Conservation (phyloP, 2,113 vertebrate genomes). For the Embiotoca jacksoni region DNA sequence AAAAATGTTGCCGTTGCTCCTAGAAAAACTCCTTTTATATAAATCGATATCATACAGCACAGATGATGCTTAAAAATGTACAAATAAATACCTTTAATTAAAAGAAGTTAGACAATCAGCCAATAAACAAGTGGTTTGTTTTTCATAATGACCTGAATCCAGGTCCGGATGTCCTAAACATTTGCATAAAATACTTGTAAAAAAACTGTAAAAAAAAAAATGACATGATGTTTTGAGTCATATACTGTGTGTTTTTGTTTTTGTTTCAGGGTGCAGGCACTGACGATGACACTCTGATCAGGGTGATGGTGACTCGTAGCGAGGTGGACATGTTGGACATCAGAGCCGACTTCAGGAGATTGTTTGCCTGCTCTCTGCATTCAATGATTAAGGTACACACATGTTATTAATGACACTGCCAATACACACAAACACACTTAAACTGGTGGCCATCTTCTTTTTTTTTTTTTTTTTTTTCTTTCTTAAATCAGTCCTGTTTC, state of each 20-base stretch:
- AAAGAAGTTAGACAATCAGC: no score
- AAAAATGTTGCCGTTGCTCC: no score
- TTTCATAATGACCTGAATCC: no score
- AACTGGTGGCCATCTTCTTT: not conserved
- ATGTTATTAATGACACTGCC: not conserved
- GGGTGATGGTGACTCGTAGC: constrained; percentile 91
- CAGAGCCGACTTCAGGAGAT: constrained; percentile 86
- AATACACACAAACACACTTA: not conserved
- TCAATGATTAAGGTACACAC: constrained; percentile 79
- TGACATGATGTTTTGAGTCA: not conserved
- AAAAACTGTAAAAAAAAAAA: no score
- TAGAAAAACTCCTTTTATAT: no score
- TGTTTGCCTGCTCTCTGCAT: constrained; percentile 90
- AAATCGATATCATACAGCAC: no score
- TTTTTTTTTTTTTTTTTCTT: not conserved
- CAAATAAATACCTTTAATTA: no score
- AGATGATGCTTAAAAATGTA: no score
- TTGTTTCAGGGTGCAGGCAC: constrained; percentile 90
- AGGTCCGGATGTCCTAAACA: no score
- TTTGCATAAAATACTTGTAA: no score
- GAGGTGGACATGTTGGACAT: constrained; percentile 94
- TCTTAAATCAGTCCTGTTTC: not conserved
- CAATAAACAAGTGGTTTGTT: no score
- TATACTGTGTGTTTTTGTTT: not conserved
- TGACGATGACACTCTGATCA: constrained; percentile 92